phyloP scores from a whole-genome alignment of 2,797 vertebrate genomes.

The Fratercula arctica region DNA sequence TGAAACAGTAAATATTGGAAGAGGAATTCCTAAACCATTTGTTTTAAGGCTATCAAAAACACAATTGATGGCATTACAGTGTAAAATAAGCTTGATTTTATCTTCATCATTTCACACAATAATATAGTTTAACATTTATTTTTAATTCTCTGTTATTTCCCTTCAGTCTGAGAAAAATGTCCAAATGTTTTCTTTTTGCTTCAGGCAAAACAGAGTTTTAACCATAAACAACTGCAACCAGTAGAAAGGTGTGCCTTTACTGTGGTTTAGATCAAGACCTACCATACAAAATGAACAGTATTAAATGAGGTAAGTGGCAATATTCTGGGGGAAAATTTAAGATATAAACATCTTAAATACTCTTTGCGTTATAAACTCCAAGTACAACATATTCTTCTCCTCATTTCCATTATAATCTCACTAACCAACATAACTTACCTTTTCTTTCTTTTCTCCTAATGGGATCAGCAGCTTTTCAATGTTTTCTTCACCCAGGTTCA shows the following conservation, averaged over 20 bases:
- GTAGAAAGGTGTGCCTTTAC: background rate
- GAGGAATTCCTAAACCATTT: background rate
- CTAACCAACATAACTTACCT: background rate
- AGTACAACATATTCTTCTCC: background rate
- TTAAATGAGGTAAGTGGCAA: background rate
- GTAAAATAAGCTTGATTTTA: background rate
- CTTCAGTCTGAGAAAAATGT: background rate
- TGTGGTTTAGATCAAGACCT: background rate
- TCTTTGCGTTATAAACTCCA: background rate
- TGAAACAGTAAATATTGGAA: background rate
- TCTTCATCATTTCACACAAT: background rate
- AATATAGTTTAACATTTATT: background rate
- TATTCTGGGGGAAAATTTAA: background rate
- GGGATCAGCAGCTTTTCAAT: background rate
- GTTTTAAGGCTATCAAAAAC: background rate
- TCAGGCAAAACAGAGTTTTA: background rate
- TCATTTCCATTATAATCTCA: background rate
- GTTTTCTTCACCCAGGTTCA: background rate
- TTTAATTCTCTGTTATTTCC: background rate
- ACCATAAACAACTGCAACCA: background rate
- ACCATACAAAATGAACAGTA: background rate
- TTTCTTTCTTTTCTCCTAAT: background rate
- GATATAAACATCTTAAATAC: background rate
- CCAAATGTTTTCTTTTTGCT: background rate
- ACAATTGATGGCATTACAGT: fast-evolving